These are phyloP conservation scores for Anolis sagrei DNA, from an alignment of 2,113 vertebrate species.

Conservation along the genomic window DNA sequence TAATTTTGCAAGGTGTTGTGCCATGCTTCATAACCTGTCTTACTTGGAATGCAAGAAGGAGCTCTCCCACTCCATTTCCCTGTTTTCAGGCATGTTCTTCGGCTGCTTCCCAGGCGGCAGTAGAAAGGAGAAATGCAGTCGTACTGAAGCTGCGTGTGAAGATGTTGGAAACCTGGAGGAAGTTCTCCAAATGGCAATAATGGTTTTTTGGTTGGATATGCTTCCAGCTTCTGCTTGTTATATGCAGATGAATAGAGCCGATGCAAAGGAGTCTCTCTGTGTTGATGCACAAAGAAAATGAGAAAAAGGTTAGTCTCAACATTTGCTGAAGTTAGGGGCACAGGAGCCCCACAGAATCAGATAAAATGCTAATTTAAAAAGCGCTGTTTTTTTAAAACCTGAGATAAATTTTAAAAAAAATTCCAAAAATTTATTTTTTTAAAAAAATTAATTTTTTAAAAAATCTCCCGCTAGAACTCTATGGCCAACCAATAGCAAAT, in stretches of 20 bases:
- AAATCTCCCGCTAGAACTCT: no score
- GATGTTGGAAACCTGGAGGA: constrained; percentile 87
- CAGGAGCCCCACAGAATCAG: no score
- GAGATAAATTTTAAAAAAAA: no score
- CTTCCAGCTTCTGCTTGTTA: constrained; percentile 75
- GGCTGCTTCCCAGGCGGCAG: constrained; percentile 89
- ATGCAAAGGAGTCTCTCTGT: constrained; percentile 92
- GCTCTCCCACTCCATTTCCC: constrained; percentile 98
- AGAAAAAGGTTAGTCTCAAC: not conserved
- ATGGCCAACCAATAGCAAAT: no score
- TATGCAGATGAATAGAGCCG: constrained; percentile 86
- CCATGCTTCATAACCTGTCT: constrained; percentile 40
- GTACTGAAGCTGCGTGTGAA: constrained; percentile 94
- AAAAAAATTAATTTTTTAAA: no score
- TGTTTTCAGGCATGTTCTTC: constrained; percentile 93
- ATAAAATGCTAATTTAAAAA: no score
- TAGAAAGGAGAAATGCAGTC: constrained; percentile 92
- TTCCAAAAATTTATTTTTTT: no score
- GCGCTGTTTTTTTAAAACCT: no score
- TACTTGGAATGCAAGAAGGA: constrained; percentile 94
- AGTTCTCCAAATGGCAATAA: constrained; percentile 79
- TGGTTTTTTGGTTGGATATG: constrained; percentile 83
- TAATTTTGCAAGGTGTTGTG: constrained; percentile 45
- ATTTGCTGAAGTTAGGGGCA: no score
- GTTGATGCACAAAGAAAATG: constrained; percentile 31